These are phyloP conservation scores for Streblospio benedicti DNA, from an alignment of 1,140 invertebrate species.

Conservation along the genomic window DNA sequence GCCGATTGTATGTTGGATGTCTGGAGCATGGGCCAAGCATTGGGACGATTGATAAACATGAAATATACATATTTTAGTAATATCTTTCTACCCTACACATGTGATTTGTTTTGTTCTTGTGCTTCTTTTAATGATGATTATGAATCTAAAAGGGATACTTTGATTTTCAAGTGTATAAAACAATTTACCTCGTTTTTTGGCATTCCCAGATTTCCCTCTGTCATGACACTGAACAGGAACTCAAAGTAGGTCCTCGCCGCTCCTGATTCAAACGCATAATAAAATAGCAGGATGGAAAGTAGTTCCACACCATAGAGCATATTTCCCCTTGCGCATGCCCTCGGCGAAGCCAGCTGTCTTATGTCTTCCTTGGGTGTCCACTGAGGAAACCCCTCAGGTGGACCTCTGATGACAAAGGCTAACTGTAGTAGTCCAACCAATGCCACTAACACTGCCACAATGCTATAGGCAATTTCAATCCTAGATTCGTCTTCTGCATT, in stretches of 20 bases:
- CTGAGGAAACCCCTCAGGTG: not conserved
- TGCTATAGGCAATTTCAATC: constrained; percentile 7
- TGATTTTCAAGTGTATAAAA: too few species aligned
- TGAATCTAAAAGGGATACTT: too few species aligned
- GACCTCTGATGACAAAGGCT: not conserved
- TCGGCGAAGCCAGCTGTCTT: constrained; percentile 21
- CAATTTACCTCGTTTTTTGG: constrained; percentile 21
- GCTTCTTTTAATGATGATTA: too few species aligned
- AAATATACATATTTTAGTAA: too few species aligned
- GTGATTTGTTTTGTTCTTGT: too few species aligned
- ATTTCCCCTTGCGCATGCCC: constrained; percentile 22
- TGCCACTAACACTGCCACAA: not conserved
- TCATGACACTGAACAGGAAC: constrained; percentile 26
- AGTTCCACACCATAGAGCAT: constrained; percentile 23
- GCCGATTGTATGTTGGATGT: too few species aligned
- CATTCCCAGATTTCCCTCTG: constrained; percentile 22
- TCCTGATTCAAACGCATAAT: constrained; percentile 22
- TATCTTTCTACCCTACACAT: too few species aligned
- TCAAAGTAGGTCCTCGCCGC: constrained; percentile 26
- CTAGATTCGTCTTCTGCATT: not conserved
- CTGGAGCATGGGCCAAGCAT: too few species aligned
- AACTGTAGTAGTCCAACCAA: not conserved
- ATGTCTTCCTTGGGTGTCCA: not conserved
- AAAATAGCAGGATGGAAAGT: constrained; percentile 25
- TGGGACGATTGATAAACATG: too few species aligned